Percentiles rank a stretch among this genome's conserved stretches.
These are phyloP conservation scores for Anorthoa munda DNA, from an alignment of 2,888 invertebrate genomes.

Conservation along the genomic window DNA sequence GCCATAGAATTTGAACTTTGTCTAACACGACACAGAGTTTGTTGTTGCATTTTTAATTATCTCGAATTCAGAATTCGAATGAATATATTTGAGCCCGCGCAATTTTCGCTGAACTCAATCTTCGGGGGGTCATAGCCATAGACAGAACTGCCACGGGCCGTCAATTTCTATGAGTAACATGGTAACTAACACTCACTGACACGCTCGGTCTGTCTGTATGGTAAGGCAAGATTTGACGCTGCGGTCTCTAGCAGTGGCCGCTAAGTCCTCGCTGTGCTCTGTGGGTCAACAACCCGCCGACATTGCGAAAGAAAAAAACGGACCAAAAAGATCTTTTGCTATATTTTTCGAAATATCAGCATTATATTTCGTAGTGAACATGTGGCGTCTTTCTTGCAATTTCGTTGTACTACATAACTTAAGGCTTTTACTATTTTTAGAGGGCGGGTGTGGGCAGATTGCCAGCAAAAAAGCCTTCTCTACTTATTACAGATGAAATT, in stretches of 20 bases:
- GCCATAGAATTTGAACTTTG: too few species aligned
- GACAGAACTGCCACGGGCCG: too few species aligned
- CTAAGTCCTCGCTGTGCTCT: not conserved
- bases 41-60: too few species aligned
- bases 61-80: too few species aligned
- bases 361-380: conserved; percentile 40
- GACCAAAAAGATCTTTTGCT: conserved; percentile 17
- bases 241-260: not conserved
- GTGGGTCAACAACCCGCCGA: conserved; percentile 22
- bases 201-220: not conserved
- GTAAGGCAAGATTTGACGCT: too few species aligned
- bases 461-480: conserved; percentile 24
- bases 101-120: too few species aligned
- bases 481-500: conserved; percentile 30
- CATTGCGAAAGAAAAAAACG: conserved; percentile 33
- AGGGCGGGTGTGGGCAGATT: conserved; percentile 34
- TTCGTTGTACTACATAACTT: conserved; percentile 39
- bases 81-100: too few species aligned
- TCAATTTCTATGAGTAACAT: too few species aligned
- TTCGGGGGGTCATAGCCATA: too few species aligned
- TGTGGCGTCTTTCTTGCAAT: conserved; percentile 33
- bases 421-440: not conserved
- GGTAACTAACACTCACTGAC: not conserved
- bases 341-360: conserved; percentile 45
- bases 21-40: too few species aligned